phyloP scores from a whole-genome alignment of 2,113 vertebrate species.

The Nyctibius bracteatus region DNA sequence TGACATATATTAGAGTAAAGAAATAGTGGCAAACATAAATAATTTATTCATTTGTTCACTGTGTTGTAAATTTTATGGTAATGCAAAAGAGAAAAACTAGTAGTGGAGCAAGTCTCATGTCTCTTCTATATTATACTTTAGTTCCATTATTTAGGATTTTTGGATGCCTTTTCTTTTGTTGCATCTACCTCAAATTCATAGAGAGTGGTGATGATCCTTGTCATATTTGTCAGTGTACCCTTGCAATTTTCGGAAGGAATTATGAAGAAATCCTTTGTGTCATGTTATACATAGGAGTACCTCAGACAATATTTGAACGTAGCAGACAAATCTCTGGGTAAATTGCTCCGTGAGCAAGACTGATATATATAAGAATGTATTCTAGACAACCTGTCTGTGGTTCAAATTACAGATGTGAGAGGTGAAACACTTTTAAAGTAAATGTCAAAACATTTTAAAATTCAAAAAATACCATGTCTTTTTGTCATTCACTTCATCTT shows the following conservation, averaged over 20 bases:
- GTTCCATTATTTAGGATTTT: neutral
- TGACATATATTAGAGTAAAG: neutral
- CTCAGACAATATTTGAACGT: neutral
- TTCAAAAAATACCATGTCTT: neutral
- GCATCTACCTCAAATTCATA: neutral
- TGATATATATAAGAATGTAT: neutral
- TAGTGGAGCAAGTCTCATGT: neutral
- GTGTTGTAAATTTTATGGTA: neutral
- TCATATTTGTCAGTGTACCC: neutral
- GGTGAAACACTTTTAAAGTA: conserved; percentile 4
- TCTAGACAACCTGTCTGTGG: conserved; percentile 13
- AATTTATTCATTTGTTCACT: neutral
- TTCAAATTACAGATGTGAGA: conserved; percentile 25
- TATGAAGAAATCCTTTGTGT: neutral
- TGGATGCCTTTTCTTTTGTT: neutral
- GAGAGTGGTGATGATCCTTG: neutral
- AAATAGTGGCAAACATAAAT: neutral
- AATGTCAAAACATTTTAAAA: neutral
- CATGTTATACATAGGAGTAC: neutral
- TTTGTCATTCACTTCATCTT: neutral
- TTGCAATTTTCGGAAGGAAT: neutral
- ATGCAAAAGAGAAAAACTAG: neutral
- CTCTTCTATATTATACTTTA: neutral
- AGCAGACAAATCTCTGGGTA: neutral
- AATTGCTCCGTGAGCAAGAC: neutral